phyloP scores from a whole-genome alignment of 2,797 vertebrate genomes.

The Dallia pectoralis region DNA sequence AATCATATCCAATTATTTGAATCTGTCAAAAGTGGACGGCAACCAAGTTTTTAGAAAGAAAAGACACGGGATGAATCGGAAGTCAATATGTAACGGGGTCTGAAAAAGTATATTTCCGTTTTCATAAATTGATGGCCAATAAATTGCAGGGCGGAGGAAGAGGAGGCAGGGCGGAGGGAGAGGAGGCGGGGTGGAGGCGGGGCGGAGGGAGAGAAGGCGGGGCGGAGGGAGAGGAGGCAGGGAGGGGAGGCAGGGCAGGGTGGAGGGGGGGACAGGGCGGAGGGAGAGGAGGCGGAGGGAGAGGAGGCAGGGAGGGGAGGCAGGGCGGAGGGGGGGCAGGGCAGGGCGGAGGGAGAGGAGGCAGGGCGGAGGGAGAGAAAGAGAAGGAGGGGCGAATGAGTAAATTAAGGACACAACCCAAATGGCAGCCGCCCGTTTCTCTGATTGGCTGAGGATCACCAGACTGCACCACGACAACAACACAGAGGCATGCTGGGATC shows the following conservation, averaged over 20 bases:
- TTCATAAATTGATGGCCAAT: too few species aligned
- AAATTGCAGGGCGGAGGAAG: too few species aligned
- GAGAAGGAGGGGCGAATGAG: slow-evolving; percentile 18
- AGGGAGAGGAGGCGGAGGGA: not conserved
- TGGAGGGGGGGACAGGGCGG: not conserved
- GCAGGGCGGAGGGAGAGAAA: not conserved
- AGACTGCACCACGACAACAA: slow-evolving; percentile 54
- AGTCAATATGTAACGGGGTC: too few species aligned
- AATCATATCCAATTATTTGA: too few species aligned
- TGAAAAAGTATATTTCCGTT: too few species aligned
- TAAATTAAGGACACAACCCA: not conserved
- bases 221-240: too few species aligned
- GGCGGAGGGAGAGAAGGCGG: too few species aligned
- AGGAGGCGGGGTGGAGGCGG: not conserved
- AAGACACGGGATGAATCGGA: too few species aligned
- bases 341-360: not conserved
- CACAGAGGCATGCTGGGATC: too few species aligned
- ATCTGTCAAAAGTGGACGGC: too few species aligned
- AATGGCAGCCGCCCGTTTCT: slow-evolving; percentile 37
- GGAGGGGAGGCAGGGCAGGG: not conserved
- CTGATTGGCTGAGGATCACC: slow-evolving; percentile 58
- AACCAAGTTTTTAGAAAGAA: too few species aligned
- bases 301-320: not conserved
- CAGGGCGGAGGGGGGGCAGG: not conserved
- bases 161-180: not conserved